A percentile compares a stretch with the other conserved stretches of the same genome.
Conservation (phyloP, 1,140 invertebrate genomes). For the Macrocentrus cingulum region DNA sequence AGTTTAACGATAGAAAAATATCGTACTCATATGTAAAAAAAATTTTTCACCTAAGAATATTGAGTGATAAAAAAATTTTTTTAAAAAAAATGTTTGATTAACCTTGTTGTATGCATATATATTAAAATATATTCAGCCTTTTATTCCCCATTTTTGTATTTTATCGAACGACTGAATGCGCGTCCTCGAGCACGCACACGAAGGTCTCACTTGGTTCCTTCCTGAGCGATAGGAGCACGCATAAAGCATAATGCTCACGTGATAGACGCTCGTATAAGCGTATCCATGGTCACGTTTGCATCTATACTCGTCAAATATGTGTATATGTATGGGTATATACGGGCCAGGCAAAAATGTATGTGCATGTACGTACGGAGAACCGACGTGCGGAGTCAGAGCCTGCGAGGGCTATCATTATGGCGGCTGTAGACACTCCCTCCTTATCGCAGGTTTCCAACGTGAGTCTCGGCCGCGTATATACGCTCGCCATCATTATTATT, state of each 20-base stretch:
- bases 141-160: not conserved
- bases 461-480: conserved; percentile 31
- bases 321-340: conserved; percentile 7
- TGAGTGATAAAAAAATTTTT: too few species aligned
- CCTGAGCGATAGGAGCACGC: not conserved
- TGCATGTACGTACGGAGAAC: conserved; percentile 31
- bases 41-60: too few species aligned
- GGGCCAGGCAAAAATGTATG: conserved; percentile 14
- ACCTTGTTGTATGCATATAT: too few species aligned
- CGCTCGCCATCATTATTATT: conserved; percentile 53
- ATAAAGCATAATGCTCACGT: conserved; percentile 12
- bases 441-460: conserved; percentile 54
- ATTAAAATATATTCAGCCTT: not conserved
- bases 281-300: conserved; percentile 26
- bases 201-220: conserved; percentile 14
- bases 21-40: too few species aligned
- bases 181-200: conserved; percentile 15
- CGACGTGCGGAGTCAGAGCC: conserved; percentile 34
- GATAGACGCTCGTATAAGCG: conserved; percentile 12
- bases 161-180: not conserved
- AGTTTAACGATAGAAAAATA: too few species aligned
- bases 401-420: conserved; percentile 54
- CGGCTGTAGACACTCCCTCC: conserved; percentile 56
- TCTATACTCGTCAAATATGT: conserved; percentile 11
- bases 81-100: too few species aligned